Evolutionary conservation across 2,797 vertebrate species (phyloP), one percentile per base, ranked within the genome.

Genomic region (Falco novaeseelandiae): DNA sequence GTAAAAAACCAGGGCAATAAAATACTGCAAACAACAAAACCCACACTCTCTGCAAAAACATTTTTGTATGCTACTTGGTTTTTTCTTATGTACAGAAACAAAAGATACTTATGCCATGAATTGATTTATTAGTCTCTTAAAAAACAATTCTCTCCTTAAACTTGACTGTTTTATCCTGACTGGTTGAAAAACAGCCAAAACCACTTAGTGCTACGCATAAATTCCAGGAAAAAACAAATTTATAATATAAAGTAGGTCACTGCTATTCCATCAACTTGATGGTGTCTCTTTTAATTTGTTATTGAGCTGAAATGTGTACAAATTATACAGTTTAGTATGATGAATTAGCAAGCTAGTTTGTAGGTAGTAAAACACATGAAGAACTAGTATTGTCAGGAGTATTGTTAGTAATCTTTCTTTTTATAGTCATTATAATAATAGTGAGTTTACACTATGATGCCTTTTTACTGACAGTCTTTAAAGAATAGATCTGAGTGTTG

Each of bases 201-300:
- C 1, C 27, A 55, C 63, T 59, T 13, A 81, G 32, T 71, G 54
- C 38, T 61, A 87, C 44, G 76, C 25, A 81, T 13, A 59, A 63
- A 52, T 55, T 48, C 25, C n/a, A 89, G 10, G 17, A 52, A 81
- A 86, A 87, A 65, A 9, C 4, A 46, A 69, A 80, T 79, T 62
- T 71, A 14, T 82, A 69, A 79, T 69, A 61, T 9, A 74, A 72
- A 83, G 65, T 20, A 77, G 22, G 42, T 27, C 79, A 78, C 40
- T 66, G 54, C 57, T 96, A 77, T 25, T 72, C 62, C 62, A 92
- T 91, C 70, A 91, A 65, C 49, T 42, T 52, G 34, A 84, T 76
- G 23, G 73, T 38, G 30, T 87, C 84, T 91, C 58, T 87, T 93
- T 92, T 85, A 96, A 67, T 95, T 92, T 90, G 40, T 85, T 93